Evolutionary conservation across 2,113 vertebrate species (phyloP), one percentile per base, ranked within the genome.

Genomic region (Numida meleagris): DNA sequence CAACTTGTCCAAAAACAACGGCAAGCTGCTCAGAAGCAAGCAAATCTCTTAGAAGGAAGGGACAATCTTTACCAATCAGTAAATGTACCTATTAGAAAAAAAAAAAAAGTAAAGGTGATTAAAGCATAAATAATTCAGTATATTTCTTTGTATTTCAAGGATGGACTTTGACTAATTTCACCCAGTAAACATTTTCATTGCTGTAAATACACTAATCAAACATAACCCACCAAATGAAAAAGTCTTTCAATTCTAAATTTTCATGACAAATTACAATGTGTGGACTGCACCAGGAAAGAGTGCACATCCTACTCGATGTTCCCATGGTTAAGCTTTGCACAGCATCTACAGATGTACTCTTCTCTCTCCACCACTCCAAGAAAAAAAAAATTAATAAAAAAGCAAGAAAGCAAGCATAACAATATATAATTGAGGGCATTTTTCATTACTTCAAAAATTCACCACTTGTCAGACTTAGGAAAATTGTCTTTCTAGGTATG

Each of bases 41-140:
- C 17, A 98, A 97, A 31, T 98, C 98, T 94, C 98, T 97, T 4
- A 98, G 81, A 59, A 98, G 97, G 73, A 98, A 98, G 46, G 98
- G 98, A 48, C 98, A 98, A 27, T 98, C 97, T 3, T 96, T 97
- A 50, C 94, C 96, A 58, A 95, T 68, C 83, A 98, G 94, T 87
- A 98, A 97, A 88, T 97, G 98, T 2, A 98, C 98, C 98, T 98
- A 80, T 73, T 51, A 4, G 55, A 65, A 36, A 80, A 85, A 75
- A 20, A 29, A 31, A 15, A 53, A 29, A 29, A 53, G 50, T 51
- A 53, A 8, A 53, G 80, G 29, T 19, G 29, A 74, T n/a, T 33
- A 5, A 17, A 67, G 48, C 24, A 4, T 40, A 63, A 93, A 21
- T 55, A 86, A 93, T 76, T 79, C 55, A 59, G n/a, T 45, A 46